Conservation (phyloP, 2,113 vertebrate genomes). For the Lanius ludovicianus region DNA sequence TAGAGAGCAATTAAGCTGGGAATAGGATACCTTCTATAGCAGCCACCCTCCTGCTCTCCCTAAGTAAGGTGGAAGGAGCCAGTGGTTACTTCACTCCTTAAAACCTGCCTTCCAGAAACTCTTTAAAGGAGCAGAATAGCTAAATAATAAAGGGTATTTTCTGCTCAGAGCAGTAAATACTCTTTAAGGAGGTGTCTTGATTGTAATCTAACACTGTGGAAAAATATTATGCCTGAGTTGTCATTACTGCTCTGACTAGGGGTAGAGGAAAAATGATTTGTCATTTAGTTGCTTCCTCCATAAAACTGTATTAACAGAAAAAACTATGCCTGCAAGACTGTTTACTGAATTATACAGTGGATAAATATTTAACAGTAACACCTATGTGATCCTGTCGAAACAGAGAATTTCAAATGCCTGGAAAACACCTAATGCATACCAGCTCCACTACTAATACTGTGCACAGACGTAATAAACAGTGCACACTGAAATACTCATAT, state of each 20-base stretch:
- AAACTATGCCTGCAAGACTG: not conserved
- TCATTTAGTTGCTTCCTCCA: not conserved
- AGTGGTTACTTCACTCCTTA: not conserved
- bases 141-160: not conserved
- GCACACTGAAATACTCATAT: not conserved
- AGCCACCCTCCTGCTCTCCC: not conserved
- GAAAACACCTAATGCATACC: not conserved
- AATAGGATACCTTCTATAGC: not conserved
- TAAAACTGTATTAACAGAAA: not conserved
- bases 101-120: not conserved
- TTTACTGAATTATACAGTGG: not conserved
- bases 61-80: not conserved
- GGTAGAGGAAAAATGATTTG: not conserved
- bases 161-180: not conserved
- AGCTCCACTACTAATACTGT: not conserved
- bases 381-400: not conserved
- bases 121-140: not conserved
- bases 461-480: not conserved
- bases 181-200: not conserved
- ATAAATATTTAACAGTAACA: slow-evolving; percentile 1
- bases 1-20: not conserved
- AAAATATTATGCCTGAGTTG: not conserved
- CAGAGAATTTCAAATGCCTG: not conserved
- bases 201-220: not conserved
- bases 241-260: not conserved